phyloP scores from a whole-genome alignment of 2,797 vertebrate genomes.

The Vireo griseus region DNA sequence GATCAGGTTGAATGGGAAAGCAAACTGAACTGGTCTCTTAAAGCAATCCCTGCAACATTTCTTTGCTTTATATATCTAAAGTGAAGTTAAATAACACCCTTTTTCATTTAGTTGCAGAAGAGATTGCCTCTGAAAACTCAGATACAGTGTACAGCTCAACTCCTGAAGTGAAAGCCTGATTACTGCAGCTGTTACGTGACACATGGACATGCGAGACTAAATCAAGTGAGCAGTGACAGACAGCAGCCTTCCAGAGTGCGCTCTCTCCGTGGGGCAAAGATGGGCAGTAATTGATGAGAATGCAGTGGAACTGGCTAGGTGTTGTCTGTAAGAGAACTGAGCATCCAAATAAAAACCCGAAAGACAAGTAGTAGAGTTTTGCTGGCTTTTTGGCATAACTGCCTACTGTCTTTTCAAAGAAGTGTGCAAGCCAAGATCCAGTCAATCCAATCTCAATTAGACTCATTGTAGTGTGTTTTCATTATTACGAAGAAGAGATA shows the following conservation, averaged over 20 bases:
- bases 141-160: conserved; percentile 87
- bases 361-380: conserved; percentile 79
- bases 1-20: neutral
- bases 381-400: conserved; percentile 68
- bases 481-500: conserved; percentile 68
- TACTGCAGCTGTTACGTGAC: neutral
- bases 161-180: conserved; percentile 93
- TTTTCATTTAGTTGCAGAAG: conserved; percentile 79
- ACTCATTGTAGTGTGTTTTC: conserved; percentile 69
- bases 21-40: neutral
- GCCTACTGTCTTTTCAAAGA: conserved; percentile 81
- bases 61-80: neutral
- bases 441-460: conserved; percentile 67
- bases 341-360: neutral
- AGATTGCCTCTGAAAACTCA: conserved; percentile 89
- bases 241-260: conserved; percentile 55
- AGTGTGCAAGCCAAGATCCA: conserved; percentile 66
- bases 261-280: conserved; percentile 56
- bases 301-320: conserved; percentile 60
- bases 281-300: conserved; percentile 66
- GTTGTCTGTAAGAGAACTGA: conserved; percentile 54
- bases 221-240: conserved; percentile 62
- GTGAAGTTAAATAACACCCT: neutral
- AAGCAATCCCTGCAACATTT: neutral
- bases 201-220: conserved; percentile 54